phyloP scores from a whole-genome alignment of 2,797 vertebrate genomes.

The Syngnathus acus region DNA sequence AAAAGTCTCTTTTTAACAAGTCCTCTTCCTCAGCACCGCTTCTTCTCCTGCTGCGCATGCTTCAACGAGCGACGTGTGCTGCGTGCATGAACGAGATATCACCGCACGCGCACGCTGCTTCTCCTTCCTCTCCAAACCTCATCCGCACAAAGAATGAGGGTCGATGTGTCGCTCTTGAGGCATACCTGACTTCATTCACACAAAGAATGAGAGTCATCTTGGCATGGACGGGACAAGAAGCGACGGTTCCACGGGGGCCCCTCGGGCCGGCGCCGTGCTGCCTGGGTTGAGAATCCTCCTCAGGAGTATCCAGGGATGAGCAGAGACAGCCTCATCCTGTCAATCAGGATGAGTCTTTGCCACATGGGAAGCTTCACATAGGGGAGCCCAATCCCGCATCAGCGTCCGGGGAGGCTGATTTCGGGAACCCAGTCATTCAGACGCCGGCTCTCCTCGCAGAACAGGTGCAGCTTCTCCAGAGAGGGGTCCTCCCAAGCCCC shows the following conservation, averaged over 20 bases:
- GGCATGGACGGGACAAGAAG: slow-evolving; percentile 67
- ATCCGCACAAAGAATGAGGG: slow-evolving; percentile 79
- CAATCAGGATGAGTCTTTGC: slow-evolving; percentile 71
- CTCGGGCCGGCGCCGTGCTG: slow-evolving; percentile 57
- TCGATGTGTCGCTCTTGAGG: slow-evolving; percentile 66
- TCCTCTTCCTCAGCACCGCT: slow-evolving; percentile 69
- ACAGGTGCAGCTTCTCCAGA: slow-evolving; percentile 73
- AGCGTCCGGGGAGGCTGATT: slow-evolving; percentile 81
- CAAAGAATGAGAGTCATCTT: slow-evolving; percentile 71
- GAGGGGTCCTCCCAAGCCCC: slow-evolving; percentile 70
- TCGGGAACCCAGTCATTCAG: slow-evolving; percentile 91
- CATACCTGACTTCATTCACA: slow-evolving; percentile 70
- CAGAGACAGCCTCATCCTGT: slow-evolving; percentile 68
- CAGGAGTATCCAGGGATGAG: slow-evolving; percentile 81
- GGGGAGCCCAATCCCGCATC: slow-evolving; percentile 39
- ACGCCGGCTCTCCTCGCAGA: slow-evolving; percentile 70
- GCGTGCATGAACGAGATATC: slow-evolving; percentile 22
- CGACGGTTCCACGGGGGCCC: slow-evolving; percentile 53
- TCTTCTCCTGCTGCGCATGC: slow-evolving; percentile 72
- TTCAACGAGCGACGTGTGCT: slow-evolving; percentile 54
- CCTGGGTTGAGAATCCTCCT: slow-evolving; percentile 69
- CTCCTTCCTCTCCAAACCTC: slow-evolving; percentile 76
- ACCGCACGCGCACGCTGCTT: slow-evolving; percentile 54
- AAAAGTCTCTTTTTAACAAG: slow-evolving; percentile 64
- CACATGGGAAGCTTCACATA: slow-evolving; percentile 48